Base-by-base conservation (phyloP, 2,797 vertebrate species). In the Thaleichthys pacificus region DNA sequence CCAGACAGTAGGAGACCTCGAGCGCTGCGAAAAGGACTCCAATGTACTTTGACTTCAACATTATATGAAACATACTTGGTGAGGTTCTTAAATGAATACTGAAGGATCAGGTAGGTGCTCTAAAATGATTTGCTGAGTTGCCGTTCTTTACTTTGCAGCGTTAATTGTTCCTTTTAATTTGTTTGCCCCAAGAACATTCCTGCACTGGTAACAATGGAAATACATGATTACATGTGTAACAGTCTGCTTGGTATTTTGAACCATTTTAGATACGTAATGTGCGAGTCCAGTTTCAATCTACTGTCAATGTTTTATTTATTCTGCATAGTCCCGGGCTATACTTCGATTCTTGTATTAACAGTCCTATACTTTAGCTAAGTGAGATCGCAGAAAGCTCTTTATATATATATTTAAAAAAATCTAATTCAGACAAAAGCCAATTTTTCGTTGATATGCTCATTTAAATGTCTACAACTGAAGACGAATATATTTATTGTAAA, bases 251-350 rank as follows among this genome's bases (percentile, higher is more conserved):
- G 49, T 51, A 8, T 51, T 51, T 51, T 15, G 12, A 51, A 35
- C n/a, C 21, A 22, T 42, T 30, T 49, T 24, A 30, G 28, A 38
- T 61, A 5, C 70, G 62, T 73, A 12, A 49, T 72, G 54, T 56
- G 11, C 24, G 35, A 24, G 4, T 57, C 82, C 61, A 51, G 70
- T 82, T 79, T 82, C 71, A 84, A 85, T 83, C 86, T 84, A 82
- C 86, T 88, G 85, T 72, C 77, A 68, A 28, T 17, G 47, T 78
- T 61, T 78, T 19, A 67, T 87, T 79, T 56, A 17, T 82, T 76
- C 75, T 84, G 71, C 28, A 30, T 61, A 64, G 77, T 67, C 61
- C n/a, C 19, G 7, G 5, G 64, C 71, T 38, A 8, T 84, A 89
- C 87, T 87, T 75, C 72, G 77, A 87, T 80, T 76, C 51, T 61